phyloP scores from a whole-genome alignment of 2,888 invertebrate species.

The Lochmaea crataegi region DNA sequence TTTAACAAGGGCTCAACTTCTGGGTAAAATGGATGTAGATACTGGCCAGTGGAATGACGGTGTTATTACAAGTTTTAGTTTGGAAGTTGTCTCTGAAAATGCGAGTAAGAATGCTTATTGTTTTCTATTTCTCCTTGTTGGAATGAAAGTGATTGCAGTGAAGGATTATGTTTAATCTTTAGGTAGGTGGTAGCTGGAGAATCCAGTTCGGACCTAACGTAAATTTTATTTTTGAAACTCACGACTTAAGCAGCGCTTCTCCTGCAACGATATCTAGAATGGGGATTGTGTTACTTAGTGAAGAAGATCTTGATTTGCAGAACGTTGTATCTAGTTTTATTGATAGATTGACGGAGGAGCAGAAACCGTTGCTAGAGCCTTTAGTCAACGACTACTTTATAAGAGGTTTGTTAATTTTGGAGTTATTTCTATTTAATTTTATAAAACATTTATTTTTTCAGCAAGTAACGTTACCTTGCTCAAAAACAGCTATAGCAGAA shows the following conservation, averaged over 20 bases:
- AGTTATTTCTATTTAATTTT: slow-evolving; percentile 31
- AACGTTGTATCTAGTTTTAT: slow-evolving; percentile 74
- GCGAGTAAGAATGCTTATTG: slow-evolving; percentile 67
- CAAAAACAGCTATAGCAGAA: slow-evolving; percentile 70
- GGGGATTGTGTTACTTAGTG: slow-evolving; percentile 92
- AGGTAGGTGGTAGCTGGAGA: slow-evolving; percentile 90
- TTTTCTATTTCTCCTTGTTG: background rate
- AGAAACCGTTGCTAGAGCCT: slow-evolving; percentile 66
- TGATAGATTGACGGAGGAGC: slow-evolving; percentile 67
- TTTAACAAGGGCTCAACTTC: slow-evolving; percentile 85
- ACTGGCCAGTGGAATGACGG: slow-evolving; percentile 97
- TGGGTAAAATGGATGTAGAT: slow-evolving; percentile 92
- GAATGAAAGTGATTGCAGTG: background rate
- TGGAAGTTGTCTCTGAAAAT: slow-evolving; percentile 83
- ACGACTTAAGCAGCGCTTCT: slow-evolving; percentile 75
- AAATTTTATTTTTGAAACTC: slow-evolving; percentile 96
- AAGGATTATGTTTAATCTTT: slow-evolving; percentile 49
- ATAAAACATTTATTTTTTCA: slow-evolving; percentile 42
- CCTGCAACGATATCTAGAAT: slow-evolving; percentile 98
- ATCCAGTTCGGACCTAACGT: slow-evolving; percentile 94
- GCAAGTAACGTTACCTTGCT: slow-evolving; percentile 69
- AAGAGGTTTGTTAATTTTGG: slow-evolving; percentile 61
- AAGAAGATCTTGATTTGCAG: slow-evolving; percentile 76
- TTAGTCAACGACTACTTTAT: slow-evolving; percentile 76
- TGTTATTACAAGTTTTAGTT: slow-evolving; percentile 85